Percentiles rank a stretch among this genome's conserved stretches.
Conservation (phyloP, 2,797 vertebrate genomes). For the Myotis vivesi region DNA sequence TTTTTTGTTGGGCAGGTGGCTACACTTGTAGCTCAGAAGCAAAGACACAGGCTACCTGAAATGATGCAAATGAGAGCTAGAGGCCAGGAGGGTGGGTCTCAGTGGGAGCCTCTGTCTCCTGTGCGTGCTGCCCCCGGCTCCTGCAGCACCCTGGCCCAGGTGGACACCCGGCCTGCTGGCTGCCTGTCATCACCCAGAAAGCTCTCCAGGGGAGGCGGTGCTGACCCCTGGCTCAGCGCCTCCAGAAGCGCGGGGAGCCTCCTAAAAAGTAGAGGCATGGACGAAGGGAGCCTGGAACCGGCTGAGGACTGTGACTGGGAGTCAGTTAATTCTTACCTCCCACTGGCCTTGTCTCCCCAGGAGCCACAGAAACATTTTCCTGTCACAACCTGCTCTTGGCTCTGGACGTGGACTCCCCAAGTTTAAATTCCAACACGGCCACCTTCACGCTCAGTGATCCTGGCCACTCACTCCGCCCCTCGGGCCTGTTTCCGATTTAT, state of each 20-base stretch:
- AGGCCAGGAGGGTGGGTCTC: not conserved
- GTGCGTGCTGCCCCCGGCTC: not conserved
- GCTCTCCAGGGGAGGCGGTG: not conserved
- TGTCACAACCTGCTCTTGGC: not conserved
- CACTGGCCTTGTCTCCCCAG: not conserved
- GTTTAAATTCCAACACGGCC: not conserved
- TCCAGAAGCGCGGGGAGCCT: not conserved
- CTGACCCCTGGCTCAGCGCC: not conserved
- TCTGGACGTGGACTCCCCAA: not conserved
- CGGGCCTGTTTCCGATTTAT: not conserved
- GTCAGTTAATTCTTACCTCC: not conserved
- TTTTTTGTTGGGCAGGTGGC: not conserved
- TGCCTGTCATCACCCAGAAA: not conserved
- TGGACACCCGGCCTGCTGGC: too few species aligned
- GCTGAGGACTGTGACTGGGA: not conserved
- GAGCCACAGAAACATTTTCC: not conserved
- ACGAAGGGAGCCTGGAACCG: not conserved
- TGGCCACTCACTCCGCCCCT: not conserved
- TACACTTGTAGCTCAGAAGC: not conserved
- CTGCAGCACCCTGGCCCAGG: fast-evolving
- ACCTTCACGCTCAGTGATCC: not conserved
- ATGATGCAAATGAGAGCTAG: not conserved
- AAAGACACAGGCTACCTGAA: not conserved
- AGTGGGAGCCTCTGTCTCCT: not conserved
- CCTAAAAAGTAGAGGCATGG: not conserved